Evolutionary conservation across 2,888 invertebrate species (phyloP).

Genomic region (Protodeltote pygarga): DNA sequence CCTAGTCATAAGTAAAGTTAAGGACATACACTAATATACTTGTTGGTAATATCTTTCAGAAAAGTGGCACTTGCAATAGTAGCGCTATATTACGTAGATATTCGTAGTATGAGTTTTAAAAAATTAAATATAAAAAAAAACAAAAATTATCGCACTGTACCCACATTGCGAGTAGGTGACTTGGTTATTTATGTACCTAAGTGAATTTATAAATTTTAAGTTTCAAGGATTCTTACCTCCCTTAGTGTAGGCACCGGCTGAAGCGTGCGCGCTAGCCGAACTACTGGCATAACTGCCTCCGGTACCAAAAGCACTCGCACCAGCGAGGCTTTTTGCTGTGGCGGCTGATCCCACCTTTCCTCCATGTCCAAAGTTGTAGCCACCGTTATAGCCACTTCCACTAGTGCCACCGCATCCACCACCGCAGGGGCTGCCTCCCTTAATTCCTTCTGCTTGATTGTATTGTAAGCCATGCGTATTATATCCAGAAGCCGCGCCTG

Average conservation of each 20-base stretch:
- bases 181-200: no score
- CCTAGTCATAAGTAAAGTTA: no score
- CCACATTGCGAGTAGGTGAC: no score
- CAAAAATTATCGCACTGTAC: no score
- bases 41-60: no score
- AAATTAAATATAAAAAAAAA: no score
- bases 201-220: no score
- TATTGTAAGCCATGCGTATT: conserved; percentile 33
- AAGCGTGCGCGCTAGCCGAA: conserved; percentile 72
- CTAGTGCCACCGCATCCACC: conserved; percentile 56
- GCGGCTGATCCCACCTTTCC: conserved; percentile 50
- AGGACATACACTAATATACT: no score
- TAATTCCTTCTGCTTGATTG: conserved; percentile 36
- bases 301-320: conserved; percentile 47
- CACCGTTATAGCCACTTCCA: conserved; percentile 45
- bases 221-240: conserved; percentile 60
- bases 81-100: no score
- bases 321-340: conserved; percentile 65
- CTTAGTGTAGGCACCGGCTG: conserved; percentile 70
- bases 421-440: conserved; percentile 55
- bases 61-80: no score
- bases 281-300: conserved; percentile 71
- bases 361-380: conserved; percentile 18
- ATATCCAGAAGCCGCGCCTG: conserved; percentile 54
- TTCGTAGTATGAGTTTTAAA: no score